phyloP scores from a whole-genome alignment of 2,888 invertebrate species.

The Drosophila infuscata region DNA sequence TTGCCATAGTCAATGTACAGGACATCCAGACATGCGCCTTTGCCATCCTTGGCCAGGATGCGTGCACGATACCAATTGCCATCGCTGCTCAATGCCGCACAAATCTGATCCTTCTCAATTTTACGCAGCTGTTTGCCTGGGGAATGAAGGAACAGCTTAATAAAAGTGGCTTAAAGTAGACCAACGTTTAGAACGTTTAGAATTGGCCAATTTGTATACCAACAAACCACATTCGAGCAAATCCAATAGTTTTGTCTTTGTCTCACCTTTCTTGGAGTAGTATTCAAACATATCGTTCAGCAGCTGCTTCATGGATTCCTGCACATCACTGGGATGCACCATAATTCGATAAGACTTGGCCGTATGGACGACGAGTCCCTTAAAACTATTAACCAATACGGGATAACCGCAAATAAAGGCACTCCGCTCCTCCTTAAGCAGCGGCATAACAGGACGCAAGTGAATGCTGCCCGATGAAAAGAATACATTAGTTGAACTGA shows the following conservation, averaged over 20 bases:
- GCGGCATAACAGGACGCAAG: constrained; percentile 87
- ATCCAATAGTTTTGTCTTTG: not conserved
- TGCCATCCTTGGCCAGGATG: constrained; percentile 84
- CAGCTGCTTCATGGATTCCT: constrained; percentile 86
- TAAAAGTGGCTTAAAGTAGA: not conserved
- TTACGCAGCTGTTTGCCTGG: constrained; percentile 83
- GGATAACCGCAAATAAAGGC: constrained; percentile 88
- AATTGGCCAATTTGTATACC: not conserved
- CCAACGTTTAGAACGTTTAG: not conserved
- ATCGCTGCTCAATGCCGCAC: constrained; percentile 88
- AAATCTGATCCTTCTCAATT: constrained; percentile 86
- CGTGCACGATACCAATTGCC: constrained; percentile 90
- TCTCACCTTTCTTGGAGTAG: constrained; percentile 85
- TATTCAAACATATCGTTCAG: constrained; percentile 87
- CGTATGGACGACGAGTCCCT: constrained; percentile 87
- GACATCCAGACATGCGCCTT: constrained; percentile 84
- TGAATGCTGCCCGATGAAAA: constrained; percentile 86
- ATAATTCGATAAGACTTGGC: constrained; percentile 88
- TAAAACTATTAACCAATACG: constrained; percentile 87
- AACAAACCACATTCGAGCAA: not conserved
- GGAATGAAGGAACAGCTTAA: not conserved
- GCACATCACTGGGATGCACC: constrained; percentile 87
- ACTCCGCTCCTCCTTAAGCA: constrained; percentile 80
- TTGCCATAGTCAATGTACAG: constrained; percentile 90
- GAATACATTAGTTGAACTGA: not conserved